phyloP scores from a whole-genome alignment of 2,888 invertebrate species.

The Drosophila kanekoi region DNA sequence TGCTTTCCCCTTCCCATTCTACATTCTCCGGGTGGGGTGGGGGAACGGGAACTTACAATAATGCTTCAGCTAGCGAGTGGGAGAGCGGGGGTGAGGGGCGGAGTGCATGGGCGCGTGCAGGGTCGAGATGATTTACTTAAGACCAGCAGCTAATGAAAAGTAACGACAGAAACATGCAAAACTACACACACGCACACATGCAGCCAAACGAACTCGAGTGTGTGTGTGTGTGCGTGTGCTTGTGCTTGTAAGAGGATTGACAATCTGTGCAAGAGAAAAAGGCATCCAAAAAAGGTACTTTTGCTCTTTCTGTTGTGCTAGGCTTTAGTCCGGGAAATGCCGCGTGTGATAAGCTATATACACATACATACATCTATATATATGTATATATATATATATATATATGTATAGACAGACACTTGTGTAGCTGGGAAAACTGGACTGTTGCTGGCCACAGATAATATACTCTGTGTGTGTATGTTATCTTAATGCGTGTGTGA shows the following conservation, averaged over 20 bases:
- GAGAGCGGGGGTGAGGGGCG: background rate
- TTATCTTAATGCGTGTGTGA: constrained; percentile 40
- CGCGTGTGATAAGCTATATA: constrained; percentile 45
- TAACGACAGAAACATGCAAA: constrained; percentile 70
- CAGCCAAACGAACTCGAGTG: background rate
- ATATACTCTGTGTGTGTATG: constrained; percentile 7
- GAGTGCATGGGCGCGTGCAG: constrained; percentile 9
- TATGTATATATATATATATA: too few species aligned
- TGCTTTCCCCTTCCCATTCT: constrained; percentile 24
- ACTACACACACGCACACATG: background rate
- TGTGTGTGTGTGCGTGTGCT: background rate
- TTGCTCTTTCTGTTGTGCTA: constrained; percentile 35
- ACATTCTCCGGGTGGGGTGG: background rate
- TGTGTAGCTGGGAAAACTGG: constrained; percentile 7
- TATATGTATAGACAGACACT: background rate
- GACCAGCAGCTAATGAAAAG: constrained; percentile 49
- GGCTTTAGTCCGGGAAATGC: constrained; percentile 40
- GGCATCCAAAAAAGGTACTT: too few species aligned
- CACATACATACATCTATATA: too few species aligned
- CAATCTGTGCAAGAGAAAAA: background rate
- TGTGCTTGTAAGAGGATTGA: constrained; percentile 5
- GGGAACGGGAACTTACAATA: background rate
- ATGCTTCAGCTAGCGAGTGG: constrained; percentile 9
- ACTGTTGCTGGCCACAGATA: constrained; percentile 17
- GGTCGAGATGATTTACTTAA: constrained; percentile 43